Percentiles rank a stretch among this genome's conserved stretches.
Conservation (phyloP, 2,797 vertebrate species). For the Emys orbicularis region DNA sequence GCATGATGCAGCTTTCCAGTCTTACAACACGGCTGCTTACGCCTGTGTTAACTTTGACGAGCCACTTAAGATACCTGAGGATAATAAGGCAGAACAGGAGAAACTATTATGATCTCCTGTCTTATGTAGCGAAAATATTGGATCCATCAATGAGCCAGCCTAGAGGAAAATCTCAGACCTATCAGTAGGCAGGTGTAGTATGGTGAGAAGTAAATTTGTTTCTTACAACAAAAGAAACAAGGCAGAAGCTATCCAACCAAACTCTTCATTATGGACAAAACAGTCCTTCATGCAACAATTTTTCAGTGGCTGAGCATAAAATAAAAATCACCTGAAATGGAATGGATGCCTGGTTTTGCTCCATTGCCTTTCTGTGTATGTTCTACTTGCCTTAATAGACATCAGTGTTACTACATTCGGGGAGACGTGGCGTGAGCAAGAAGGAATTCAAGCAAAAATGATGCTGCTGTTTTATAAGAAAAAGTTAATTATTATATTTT, state of each 20-base stretch:
- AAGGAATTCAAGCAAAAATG: constrained; percentile 26
- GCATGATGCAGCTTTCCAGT: background rate
- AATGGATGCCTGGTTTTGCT: background rate
- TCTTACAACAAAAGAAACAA: constrained; percentile 18
- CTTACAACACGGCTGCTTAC: background rate
- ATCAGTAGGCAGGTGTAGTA: background rate
- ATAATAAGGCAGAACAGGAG: background rate
- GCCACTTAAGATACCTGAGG: background rate
- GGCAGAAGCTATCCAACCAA: background rate
- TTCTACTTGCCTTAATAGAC: background rate
- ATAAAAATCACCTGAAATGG: background rate
- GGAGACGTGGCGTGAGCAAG: constrained; percentile 1
- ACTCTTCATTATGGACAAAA: background rate
- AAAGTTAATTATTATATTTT: constrained; percentile 5
- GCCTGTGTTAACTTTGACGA: background rate
- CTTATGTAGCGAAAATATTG: background rate
- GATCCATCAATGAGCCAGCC: background rate
- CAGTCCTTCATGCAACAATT: background rate
- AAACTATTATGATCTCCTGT: background rate
- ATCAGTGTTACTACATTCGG: background rate
- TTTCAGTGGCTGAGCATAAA: background rate
- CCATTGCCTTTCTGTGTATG: background rate
- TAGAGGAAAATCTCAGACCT: background rate
- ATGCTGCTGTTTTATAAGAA: constrained; percentile 2
- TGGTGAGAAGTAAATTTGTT: background rate